These are phyloP conservation scores for Pholis gunnellus DNA, from an alignment of 2,113 vertebrate species.

Conservation along the genomic window DNA sequence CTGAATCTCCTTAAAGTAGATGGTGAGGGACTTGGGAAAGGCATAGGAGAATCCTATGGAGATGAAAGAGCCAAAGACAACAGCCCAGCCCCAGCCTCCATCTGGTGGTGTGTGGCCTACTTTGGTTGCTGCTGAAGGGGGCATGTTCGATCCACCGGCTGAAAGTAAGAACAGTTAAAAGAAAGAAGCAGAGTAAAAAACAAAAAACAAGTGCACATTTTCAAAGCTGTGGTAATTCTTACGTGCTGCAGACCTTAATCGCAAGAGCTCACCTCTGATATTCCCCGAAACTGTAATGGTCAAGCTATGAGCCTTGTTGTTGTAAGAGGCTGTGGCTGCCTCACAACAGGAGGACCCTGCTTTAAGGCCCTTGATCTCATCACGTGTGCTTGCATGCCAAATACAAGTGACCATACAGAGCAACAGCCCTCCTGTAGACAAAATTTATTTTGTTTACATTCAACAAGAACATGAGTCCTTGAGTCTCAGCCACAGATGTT, in stretches of 20 bases:
- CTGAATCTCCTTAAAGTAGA: constrained; percentile 92
- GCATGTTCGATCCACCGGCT: constrained; percentile 72
- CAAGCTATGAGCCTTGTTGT: constrained; percentile 21
- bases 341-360: constrained; percentile 30
- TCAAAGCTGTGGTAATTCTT: not conserved
- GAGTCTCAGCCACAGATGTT: not conserved
- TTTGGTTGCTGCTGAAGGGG: constrained; percentile 62
- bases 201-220: constrained; percentile 19
- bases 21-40: constrained; percentile 88
- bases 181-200: constrained; percentile 14
- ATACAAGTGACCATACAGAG: constrained; percentile 27
- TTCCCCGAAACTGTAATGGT: constrained; percentile 19
- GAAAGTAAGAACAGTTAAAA: constrained; percentile 40
- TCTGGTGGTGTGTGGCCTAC: constrained; percentile 83
- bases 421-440: not conserved
- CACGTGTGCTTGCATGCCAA: constrained; percentile 50
- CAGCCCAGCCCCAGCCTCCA: constrained; percentile 86
- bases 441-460: not conserved
- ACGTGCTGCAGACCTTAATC: not conserved
- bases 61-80: constrained; percentile 83
- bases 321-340: constrained; percentile 20
- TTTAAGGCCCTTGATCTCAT: constrained; percentile 69
- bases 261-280: constrained; percentile 56
- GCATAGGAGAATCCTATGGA: constrained; percentile 89
- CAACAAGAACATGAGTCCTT: not conserved